These are phyloP conservation scores for Aspiorhynchus laticeps DNA, from an alignment of 2,113 vertebrate species.

Conservation along the genomic window DNA sequence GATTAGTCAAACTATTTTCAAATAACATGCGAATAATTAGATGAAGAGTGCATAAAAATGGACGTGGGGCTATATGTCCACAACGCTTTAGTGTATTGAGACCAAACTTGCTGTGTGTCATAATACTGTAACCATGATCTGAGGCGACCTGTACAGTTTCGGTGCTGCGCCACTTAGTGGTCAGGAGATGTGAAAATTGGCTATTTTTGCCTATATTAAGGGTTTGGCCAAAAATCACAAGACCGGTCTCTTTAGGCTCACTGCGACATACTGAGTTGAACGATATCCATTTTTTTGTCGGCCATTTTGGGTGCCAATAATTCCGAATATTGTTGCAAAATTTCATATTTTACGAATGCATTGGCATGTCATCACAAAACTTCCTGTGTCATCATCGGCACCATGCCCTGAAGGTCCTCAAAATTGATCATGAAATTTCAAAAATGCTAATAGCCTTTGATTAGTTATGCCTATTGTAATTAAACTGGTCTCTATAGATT, in stretches of 20 bases:
- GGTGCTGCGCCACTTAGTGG: background rate
- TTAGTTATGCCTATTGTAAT: background rate
- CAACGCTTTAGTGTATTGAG: background rate
- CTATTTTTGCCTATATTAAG: background rate
- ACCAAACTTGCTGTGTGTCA: background rate
- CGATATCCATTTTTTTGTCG: background rate
- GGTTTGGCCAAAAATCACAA: background rate
- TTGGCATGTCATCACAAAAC: background rate
- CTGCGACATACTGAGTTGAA: background rate
- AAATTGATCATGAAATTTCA: background rate
- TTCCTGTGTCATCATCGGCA: background rate
- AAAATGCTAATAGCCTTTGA: background rate
- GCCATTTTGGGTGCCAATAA: background rate
- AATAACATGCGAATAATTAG: background rate
- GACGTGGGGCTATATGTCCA: too few species aligned
- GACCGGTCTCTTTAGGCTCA: background rate
- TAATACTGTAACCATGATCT: background rate
- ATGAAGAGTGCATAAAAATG: background rate
- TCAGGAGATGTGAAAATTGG: background rate
- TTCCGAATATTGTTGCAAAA: background rate
- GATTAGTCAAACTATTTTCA: background rate
- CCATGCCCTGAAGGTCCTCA: background rate
- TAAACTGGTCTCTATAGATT: background rate
- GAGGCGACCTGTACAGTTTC: background rate
- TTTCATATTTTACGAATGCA: background rate